Evolutionary conservation across 2,113 vertebrate species (phyloP).

Genomic region (Passerina amoena): DNA sequence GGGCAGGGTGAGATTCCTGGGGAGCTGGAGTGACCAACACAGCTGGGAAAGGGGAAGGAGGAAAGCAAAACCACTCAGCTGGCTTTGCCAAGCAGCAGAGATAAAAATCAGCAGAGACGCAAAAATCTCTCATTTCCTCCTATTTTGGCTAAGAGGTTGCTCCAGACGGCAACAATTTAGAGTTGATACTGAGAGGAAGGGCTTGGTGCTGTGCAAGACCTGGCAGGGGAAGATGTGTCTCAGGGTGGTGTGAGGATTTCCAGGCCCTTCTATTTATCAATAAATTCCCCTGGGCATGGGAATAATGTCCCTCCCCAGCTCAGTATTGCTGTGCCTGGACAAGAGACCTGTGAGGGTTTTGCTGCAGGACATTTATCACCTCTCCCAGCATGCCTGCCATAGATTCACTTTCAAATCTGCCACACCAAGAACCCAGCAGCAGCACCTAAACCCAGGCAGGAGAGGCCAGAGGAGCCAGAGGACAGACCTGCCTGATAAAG

Average conservation of each 20-base stretch:
- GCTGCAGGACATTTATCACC: not conserved
- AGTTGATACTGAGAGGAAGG: not conserved
- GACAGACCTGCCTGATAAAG: accelerated
- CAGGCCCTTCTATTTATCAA: not conserved
- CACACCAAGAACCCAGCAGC: not conserved
- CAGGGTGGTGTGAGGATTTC: not conserved
- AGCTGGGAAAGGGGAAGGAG: constrained; percentile 1
- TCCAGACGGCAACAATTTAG: constrained; percentile 58
- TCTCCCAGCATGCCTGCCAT: accelerated
- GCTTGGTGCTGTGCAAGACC: not conserved
- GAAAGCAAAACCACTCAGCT: not conserved
- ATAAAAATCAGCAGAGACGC: constrained; percentile 31
- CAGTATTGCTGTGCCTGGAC: not conserved
- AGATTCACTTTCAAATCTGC: not conserved
- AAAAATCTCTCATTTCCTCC: constrained; percentile 52
- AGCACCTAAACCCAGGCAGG: not conserved
- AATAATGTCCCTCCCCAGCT: not conserved
- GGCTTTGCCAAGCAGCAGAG: constrained; percentile 20
- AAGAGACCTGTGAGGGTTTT: not conserved
- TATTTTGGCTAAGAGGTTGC: constrained; percentile 29
- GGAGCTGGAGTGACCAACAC: not conserved
- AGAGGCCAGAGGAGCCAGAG: not conserved
- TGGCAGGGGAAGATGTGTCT: not conserved
- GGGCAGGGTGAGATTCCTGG: not conserved
- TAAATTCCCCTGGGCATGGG: not conserved